Evolutionary conservation across 2,797 vertebrate species (phyloP), one percentile per base, ranked within the genome.

Genomic region (Salarias fasciatus): DNA sequence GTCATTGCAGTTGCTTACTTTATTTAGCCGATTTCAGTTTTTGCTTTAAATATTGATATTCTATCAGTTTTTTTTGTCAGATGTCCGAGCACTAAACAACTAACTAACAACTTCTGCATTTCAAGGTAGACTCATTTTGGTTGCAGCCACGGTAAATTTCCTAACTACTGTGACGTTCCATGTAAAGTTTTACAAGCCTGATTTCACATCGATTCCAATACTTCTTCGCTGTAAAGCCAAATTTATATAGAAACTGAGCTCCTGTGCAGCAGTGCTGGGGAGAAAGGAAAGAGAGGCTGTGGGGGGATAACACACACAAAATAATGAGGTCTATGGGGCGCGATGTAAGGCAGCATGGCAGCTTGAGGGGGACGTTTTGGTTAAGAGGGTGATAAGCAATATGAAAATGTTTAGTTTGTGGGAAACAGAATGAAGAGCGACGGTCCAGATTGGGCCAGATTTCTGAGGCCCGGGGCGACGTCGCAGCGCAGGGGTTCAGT

Each of bases 181-280:
- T 37, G 2, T 38, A 33, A 35, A 48, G 8, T 57, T 74, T 57
- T 33, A 29, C 10, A 40, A 37, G 63, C 47, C 29, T 6, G 58
- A 7, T 43, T 64, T 35, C 11, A 38, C 18, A 51, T 42, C 54
- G 4, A 15, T 36, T 53, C 2, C 13, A 56, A 53, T 33, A 65
- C 8, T 2, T 72, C 69, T 2, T 64, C 18, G 24, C 28, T 35
- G 37, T 50, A 52, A 44, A 63, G 29, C 31, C 61, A 5, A n/a
- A 51, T 61, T 63, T 75, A 79, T 55, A 72, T 56, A 42, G 52
- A 63, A 47, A 15, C 48, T 62, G 62, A 66, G 56, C 69, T 54
- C 67, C 53, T 62, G 56, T 51, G 29, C 36, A 28, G 63, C n/a
- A 0, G 43, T 65, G 64, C 5, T 55, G 59, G 65, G 33, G 74